Base-by-base conservation (phyloP, 2,888 invertebrate species). In the Trachelus iudaicus region DNA sequence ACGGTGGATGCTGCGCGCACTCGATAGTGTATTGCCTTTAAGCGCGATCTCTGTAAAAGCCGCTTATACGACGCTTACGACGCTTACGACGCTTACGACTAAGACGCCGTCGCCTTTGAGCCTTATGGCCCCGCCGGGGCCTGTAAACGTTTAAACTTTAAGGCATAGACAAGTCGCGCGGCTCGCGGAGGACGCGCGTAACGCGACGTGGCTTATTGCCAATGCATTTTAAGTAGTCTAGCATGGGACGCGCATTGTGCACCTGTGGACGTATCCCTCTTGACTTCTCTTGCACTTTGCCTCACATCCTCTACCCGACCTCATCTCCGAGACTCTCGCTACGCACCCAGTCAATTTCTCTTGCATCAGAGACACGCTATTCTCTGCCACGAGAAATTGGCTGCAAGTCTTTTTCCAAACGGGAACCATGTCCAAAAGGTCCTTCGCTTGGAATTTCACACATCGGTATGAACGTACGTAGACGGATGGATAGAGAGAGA, bases 141-240 rank as follows among this genome's bases (percentile, higher is more conserved):
- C 56, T 56, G 56, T 56, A 56, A 56, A 56, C 56, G 56, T 56
- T 56, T 56, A 56, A 56, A 56, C 56, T 56, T 77, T 74, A 71
- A n/a, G 75, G 23, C 77, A 71, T 75, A 75, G 75, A 77, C 69
- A 69, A 77, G 73, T 34, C 30, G 40, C 56, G 33, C 56, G 33
- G 33, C 33, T 37, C n/a, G 35, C 69, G 68, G 68, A 79, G 69
- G 82, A 82, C 81, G 81, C 85, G 88, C 86, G 87, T 89, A 89
- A 89, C 88, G 87, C 88, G 87, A 88, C 86, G 87, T 87, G 84
- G 89, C 87, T 90, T 90, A 90, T 90, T 90, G 90, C 89, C 90
- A 90, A 90, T 90, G 90, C 89, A 90, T 90, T 90, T 89, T 89
- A 90, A 90, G 88, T 87, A 90, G 90, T 88, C 87, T 87, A 87